Percentiles rank a stretch among this genome's conserved stretches.
phyloP scores from a whole-genome alignment of 2,888 invertebrate genomes.

The Saturnia pavonia region DNA sequence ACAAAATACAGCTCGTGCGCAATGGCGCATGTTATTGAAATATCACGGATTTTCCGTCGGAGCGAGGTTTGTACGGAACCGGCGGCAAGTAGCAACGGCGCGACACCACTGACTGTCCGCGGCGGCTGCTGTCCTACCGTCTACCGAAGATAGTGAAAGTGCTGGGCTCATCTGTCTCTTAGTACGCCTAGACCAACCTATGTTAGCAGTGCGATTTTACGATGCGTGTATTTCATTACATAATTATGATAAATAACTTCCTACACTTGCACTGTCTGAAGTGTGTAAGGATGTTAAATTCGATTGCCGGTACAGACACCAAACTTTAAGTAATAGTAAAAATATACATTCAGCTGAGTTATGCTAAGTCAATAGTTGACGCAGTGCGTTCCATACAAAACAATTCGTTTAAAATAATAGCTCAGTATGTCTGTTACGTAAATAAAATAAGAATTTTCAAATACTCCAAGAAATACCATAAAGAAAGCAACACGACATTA shows the following conservation, averaged over 20 bases:
- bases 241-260: constrained; percentile 47
- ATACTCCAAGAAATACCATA: background rate
- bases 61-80: constrained; percentile 38
- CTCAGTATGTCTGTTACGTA: background rate
- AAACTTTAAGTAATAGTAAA: background rate
- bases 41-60: constrained; percentile 59
- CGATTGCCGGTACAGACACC: background rate
- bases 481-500: background rate
- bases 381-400: background rate
- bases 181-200: constrained; percentile 60
- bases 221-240: constrained; percentile 45
- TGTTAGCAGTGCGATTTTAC: constrained; percentile 51
- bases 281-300: background rate
- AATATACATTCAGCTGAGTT: background rate
- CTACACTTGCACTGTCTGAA: constrained; percentile 28
- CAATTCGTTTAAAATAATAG: background rate
- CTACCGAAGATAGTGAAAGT: constrained; percentile 77
- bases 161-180: constrained; percentile 59
- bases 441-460: background rate
- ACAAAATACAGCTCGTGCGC: constrained; percentile 56
- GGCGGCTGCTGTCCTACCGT: constrained; percentile 54
- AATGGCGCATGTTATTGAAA: constrained; percentile 59
- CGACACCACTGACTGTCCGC: constrained; percentile 65
- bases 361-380: background rate
- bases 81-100: constrained; percentile 68